These are phyloP conservation scores for Crypturellus undulatus DNA, from an alignment of 2,113 vertebrate genomes.

Conservation along the genomic window DNA sequence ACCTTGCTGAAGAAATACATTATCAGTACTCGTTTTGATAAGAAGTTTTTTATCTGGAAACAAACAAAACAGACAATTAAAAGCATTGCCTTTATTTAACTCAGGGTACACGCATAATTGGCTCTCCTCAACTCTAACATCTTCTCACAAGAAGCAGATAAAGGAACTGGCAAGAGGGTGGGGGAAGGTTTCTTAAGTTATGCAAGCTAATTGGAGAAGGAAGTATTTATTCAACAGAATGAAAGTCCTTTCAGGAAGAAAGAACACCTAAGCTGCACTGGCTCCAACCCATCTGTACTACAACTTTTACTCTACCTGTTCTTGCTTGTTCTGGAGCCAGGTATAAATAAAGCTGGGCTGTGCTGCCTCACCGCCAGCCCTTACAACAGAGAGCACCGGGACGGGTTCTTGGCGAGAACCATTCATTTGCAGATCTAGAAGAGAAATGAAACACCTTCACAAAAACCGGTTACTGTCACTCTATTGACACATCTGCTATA, in stretches of 20 bases:
- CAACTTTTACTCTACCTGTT: slow-evolving; percentile 83
- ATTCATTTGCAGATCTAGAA: slow-evolving; percentile 73
- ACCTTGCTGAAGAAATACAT: slow-evolving; percentile 99
- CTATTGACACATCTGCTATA: neutral
- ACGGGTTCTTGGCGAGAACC: slow-evolving; percentile 49
- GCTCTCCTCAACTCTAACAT: neutral
- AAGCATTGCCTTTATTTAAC: neutral
- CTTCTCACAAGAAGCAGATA: neutral
- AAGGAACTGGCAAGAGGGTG: neutral
- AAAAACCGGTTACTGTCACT: neutral
- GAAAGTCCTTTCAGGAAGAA: neutral
- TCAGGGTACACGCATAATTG: neutral
- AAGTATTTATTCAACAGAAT: neutral
- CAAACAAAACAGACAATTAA: neutral
- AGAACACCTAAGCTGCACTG: neutral
- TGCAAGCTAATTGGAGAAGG: neutral
- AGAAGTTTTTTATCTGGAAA: slow-evolving; percentile 90
- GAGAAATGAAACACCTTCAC: neutral
- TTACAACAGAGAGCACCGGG: slow-evolving; percentile 9
- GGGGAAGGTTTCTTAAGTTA: neutral
- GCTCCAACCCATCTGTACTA: neutral
- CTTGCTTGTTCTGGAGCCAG: slow-evolving; percentile 90
- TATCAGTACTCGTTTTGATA: slow-evolving; percentile 91
- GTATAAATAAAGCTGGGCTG: slow-evolving; percentile 72
- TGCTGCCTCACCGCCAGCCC: slow-evolving; percentile 32